phyloP scores from a whole-genome alignment of 2,888 invertebrate species.

The Vesta saturnalis region DNA sequence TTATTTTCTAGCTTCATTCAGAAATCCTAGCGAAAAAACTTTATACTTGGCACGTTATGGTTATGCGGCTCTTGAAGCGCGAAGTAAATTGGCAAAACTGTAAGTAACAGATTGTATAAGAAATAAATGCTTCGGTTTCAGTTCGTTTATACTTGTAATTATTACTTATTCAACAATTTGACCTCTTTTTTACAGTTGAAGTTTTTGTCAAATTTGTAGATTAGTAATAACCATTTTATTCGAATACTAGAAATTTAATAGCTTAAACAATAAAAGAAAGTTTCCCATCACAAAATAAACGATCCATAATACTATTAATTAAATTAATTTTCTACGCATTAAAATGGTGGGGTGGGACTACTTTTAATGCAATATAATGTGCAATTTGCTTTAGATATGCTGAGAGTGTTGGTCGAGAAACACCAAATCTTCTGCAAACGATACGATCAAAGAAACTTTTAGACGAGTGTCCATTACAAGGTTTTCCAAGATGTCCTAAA shows the following conservation, averaged over 20 bases:
- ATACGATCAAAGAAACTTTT: conserved; percentile 65
- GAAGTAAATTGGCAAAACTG: conserved; percentile 68
- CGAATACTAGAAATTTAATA: conserved; percentile 26
- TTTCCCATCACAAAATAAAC: not conserved
- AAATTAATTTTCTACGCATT: not conserved
- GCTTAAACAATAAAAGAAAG: conserved; percentile 23
- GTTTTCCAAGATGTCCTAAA: conserved; percentile 74
- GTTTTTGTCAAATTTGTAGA: not conserved
- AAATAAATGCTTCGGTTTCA: not conserved
- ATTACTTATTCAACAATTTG: too few species aligned
- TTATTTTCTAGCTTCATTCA: conserved; percentile 76
- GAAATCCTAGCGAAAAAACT: conserved; percentile 72
- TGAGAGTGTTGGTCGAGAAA: conserved; percentile 42
- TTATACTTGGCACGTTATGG: conserved; percentile 71
- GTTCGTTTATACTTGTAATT: not conserved
- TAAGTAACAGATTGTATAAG: conserved; percentile 60
- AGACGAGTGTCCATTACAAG: conserved; percentile 74
- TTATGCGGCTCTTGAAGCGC: conserved; percentile 75
- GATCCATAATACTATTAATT: not conserved
- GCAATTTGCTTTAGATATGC: conserved; percentile 38
- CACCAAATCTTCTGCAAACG: conserved; percentile 55
- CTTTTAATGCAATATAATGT: not conserved
- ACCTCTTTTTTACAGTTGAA: conserved; percentile 11
- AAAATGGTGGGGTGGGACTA: not conserved
- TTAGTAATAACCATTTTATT: not conserved